Evolutionary conservation across 2,888 invertebrate genomes (phyloP).

Genomic region (Drosophila hamatofila): DNA sequence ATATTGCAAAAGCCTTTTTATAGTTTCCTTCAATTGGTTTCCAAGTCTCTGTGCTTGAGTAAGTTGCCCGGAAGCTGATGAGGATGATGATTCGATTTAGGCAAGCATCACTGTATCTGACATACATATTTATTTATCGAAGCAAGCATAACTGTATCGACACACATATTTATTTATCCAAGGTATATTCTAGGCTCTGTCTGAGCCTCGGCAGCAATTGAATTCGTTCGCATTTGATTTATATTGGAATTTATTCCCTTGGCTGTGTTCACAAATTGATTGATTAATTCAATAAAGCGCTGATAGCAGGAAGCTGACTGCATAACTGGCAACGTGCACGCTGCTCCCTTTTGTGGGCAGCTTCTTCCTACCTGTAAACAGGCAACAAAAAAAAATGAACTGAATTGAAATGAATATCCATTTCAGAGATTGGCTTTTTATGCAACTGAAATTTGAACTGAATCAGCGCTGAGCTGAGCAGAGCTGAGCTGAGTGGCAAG

Average conservation of each 20-base stretch:
- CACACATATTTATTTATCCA: conserved; percentile 8
- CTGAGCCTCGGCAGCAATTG: conserved; percentile 27
- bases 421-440: conserved; percentile 69
- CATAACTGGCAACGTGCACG: conserved; percentile 20
- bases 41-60: neutral
- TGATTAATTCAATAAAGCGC: conserved; percentile 74
- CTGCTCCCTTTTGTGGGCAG: conserved; percentile 28
- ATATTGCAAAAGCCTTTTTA: conserved; percentile 1
- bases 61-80: neutral
- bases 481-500: conserved; percentile 3
- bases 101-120: conserved; percentile 4
- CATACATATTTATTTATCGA: conserved; percentile 5
- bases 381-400: conserved; percentile 6
- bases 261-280: conserved; percentile 60
- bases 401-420: conserved; percentile 63
- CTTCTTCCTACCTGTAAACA: conserved; percentile 26
- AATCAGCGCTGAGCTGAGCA: neutral
- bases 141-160: neutral
- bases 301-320: conserved; percentile 39
- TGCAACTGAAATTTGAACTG: conserved; percentile 26
- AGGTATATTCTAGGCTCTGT: neutral
- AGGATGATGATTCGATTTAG: conserved; percentile 24
- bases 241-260: conserved; percentile 42
- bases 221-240: conserved; percentile 44
- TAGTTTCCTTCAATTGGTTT: neutral